Percentiles rank a stretch among this genome's conserved stretches.
These are phyloP conservation scores for Punctoribates punctum DNA, from an alignment of 2,888 invertebrate genomes.

Conservation along the genomic window DNA sequence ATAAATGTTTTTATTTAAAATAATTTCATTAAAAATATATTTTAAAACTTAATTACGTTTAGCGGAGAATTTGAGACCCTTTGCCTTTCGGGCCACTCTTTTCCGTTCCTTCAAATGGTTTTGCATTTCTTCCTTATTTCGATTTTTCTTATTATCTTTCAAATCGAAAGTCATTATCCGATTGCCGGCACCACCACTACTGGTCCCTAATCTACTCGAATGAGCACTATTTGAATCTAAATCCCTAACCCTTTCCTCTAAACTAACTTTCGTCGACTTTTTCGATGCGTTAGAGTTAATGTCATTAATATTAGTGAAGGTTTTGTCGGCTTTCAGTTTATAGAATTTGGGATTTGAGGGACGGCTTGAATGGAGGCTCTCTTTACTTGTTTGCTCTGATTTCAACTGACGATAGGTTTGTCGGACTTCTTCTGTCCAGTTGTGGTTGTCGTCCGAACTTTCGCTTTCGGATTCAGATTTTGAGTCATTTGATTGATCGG, in stretches of 20 bases:
- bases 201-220: background rate
- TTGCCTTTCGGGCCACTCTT: slow-evolving; percentile 34
- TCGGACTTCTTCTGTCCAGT: slow-evolving; percentile 8
- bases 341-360: slow-evolving; percentile 50
- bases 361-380: slow-evolving; percentile 53
- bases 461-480: slow-evolving; percentile 27
- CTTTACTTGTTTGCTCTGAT: slow-evolving; percentile 57
- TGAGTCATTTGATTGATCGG: slow-evolving; percentile 17
- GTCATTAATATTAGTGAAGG: slow-evolving; percentile 26
- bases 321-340: slow-evolving; percentile 18
- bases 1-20: background rate
- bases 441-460: slow-evolving; percentile 21
- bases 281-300: background rate
- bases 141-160: slow-evolving; percentile 46
- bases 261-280: background rate
- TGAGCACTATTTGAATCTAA: slow-evolving; percentile 8
- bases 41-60: slow-evolving; percentile 8
- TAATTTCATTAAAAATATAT: background rate
- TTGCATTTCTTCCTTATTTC: slow-evolving; percentile 51
- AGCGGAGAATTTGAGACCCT: slow-evolving; percentile 25
- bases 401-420: background rate
- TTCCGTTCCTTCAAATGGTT: slow-evolving; percentile 49
- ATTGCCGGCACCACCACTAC: slow-evolving; percentile 39
- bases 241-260: background rate
- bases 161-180: slow-evolving; percentile 43